Base-by-base conservation (phyloP, 2,888 invertebrate genomes). In the Plagodis dolabraria region DNA sequence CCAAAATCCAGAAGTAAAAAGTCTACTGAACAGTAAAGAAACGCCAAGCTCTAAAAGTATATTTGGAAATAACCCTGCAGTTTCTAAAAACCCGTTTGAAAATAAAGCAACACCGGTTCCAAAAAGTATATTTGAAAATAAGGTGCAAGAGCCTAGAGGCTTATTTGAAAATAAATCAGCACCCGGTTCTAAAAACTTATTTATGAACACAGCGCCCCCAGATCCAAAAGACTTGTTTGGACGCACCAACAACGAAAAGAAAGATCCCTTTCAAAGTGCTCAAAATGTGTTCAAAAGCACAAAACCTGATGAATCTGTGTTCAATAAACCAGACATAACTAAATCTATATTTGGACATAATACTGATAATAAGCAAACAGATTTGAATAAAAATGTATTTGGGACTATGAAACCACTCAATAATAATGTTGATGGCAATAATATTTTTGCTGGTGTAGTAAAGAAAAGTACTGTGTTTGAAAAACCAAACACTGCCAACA, bases 401-500 rank as follows among this genome's bases (percentile, higher is more conserved):
- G 64, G 64, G 53, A 66, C 63, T 38, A 60, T 64, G 51, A 42
- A 44, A 10, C 33, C 44, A 35, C 22, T 48, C 38, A 60, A 43
- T 40, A 62, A 64, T 42, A 58, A 61, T 48, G 44, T 9, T 48
- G 64, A 61, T 50, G 36, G 53, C 9, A 60, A 65, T 54, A 69
- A 51, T 42, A 55, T 70, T 47, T 74, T 77, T 64, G 64, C 64
- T 8, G 62, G 61, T 65, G 65, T 65, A 65, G 67, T 36, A 76
- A 75, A 59, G 70, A 76, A 61, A 22, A 69, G 74, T 66, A 57
- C 71, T 60, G 56, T 72, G 11, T 70, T 73, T 60, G 57, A 67
- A 5, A 80, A 80, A 66, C 65, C 79, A 38, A 76, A 77, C 42
- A 74, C 60, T 61, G 67, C 67, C 46, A 33, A 38, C 33, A 70